phyloP scores from a whole-genome alignment of 2,797 vertebrate genomes.

The Rhinella marina region DNA sequence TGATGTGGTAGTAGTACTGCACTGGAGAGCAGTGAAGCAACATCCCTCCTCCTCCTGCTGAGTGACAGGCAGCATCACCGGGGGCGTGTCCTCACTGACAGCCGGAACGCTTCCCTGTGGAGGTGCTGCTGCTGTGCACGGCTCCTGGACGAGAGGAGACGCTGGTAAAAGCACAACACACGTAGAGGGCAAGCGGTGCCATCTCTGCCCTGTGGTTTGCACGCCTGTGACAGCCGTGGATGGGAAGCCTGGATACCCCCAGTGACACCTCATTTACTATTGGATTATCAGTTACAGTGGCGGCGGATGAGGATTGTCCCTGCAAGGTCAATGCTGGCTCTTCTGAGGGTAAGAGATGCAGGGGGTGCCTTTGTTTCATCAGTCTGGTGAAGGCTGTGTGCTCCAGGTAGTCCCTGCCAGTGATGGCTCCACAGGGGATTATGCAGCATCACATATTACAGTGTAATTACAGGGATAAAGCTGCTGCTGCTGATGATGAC shows the following conservation, averaged over 20 bases:
- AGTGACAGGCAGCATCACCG: slow-evolving; percentile 51
- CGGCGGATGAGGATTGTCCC: slow-evolving; percentile 68
- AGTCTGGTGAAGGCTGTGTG: neutral
- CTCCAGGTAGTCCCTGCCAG: neutral
- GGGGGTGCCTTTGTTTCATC: neutral
- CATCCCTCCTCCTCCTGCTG: neutral
- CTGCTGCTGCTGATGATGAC: neutral
- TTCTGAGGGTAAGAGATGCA: slow-evolving; percentile 43
- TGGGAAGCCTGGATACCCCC: neutral
- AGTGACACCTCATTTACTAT: slow-evolving; percentile 27
- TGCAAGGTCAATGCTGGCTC: slow-evolving; percentile 73
- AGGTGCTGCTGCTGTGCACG: slow-evolving; percentile 33
- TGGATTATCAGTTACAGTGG: slow-evolving; percentile 51
- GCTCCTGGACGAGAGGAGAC: slow-evolving; percentile 14
- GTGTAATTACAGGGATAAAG: neutral
- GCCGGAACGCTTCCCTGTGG: slow-evolving; percentile 22
- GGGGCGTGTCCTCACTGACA: slow-evolving; percentile 30
- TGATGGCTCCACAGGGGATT: slow-evolving; percentile 20
- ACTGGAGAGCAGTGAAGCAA: neutral
- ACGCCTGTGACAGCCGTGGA: slow-evolving; percentile 28
- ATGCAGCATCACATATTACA: neutral
- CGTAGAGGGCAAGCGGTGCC: slow-evolving; percentile 10
- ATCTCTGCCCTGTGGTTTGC: neutral
- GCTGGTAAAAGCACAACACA: slow-evolving; percentile 38
- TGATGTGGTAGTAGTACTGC: too few species aligned